These are phyloP conservation scores for Tipula unca DNA, from an alignment of 2,888 invertebrate species.

Conservation along the genomic window DNA sequence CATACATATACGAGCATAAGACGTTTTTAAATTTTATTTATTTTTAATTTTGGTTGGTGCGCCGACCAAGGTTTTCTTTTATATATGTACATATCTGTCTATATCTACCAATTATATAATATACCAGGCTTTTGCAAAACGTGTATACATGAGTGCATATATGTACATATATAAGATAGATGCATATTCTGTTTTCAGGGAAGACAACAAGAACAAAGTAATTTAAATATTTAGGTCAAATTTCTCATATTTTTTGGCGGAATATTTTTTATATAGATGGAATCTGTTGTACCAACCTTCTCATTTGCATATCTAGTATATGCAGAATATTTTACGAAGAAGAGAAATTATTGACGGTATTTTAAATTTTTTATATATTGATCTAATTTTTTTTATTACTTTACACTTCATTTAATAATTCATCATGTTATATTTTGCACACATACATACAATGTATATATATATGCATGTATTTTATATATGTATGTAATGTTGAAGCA, in stretches of 20 bases:
- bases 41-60: neutral
- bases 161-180: neutral
- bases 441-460: neutral
- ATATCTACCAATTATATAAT: neutral
- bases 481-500: too few species aligned
- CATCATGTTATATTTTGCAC: neutral
- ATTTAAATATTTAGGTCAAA: neutral
- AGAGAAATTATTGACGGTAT: neutral
- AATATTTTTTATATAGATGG: neutral
- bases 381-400: neutral
- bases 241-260: neutral
- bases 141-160: too few species aligned
- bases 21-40: neutral
- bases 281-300: neutral
- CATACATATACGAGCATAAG: neutral
- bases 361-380: neutral
- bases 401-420: neutral
- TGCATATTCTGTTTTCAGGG: neutral
- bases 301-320: neutral
- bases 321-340: neutral
- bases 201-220: neutral
- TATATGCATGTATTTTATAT: too few species aligned
- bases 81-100: neutral
- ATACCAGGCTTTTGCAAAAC: neutral
- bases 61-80: neutral